Conservation (phyloP, 2,888 invertebrate genomes). For the Agrenia bidenticulata region DNA sequence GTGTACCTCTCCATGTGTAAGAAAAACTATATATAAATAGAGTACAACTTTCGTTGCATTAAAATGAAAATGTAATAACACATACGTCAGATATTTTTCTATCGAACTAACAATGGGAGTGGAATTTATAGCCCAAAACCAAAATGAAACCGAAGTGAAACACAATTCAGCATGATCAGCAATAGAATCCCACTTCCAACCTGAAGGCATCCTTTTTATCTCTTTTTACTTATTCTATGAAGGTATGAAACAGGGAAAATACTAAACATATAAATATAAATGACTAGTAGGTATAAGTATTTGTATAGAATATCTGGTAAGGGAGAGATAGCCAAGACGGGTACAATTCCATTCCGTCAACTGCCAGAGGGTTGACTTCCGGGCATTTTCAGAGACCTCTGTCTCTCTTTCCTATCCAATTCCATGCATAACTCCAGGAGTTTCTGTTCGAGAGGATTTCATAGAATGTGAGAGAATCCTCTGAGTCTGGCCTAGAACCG, state of each 20-base stretch:
- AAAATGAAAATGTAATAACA: conserved; percentile 20
- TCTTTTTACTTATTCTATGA: conserved; percentile 23
- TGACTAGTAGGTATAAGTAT: conserved; percentile 2
- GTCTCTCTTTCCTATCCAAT: conserved; percentile 26
- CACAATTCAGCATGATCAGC: conserved; percentile 36
- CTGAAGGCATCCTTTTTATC: conserved; percentile 26
- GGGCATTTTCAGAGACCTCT: conserved; percentile 46
- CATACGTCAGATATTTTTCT: conserved; percentile 22
- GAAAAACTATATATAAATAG: neutral
- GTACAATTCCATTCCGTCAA: conserved; percentile 45
- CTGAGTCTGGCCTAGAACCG: conserved; percentile 30
- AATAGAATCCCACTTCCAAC: conserved; percentile 20
- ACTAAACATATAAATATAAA: conserved; percentile 22
- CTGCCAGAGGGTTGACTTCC: conserved; percentile 32
- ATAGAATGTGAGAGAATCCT: conserved; percentile 24
- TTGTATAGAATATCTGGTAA: neutral
- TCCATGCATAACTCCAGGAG: conserved; percentile 17
- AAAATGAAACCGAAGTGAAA: conserved; percentile 24
- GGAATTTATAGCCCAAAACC: conserved; percentile 23
- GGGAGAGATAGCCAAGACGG: conserved; percentile 14
- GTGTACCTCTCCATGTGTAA: neutral
- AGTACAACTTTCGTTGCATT: neutral
- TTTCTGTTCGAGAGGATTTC: conserved; percentile 12
- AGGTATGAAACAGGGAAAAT: conserved; percentile 21
- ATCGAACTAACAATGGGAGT: conserved; percentile 15